These are phyloP conservation scores for Tachypleus tridentatus DNA, from an alignment of 1,140 invertebrate genomes.

Conservation along the genomic window DNA sequence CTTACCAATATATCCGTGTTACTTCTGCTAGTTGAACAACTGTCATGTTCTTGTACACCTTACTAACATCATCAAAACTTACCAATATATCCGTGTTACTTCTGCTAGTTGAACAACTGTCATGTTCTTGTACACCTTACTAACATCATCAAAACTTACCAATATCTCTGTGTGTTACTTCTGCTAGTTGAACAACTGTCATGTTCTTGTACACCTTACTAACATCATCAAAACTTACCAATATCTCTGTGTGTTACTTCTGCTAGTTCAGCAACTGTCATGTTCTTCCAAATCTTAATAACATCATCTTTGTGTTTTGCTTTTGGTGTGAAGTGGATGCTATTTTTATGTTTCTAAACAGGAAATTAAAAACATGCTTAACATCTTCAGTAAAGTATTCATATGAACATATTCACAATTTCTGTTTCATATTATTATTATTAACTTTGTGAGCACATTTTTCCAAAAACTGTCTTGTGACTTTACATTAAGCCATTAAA, in stretches of 20 bases:
- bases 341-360: constrained; percentile 38
- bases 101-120: no score
- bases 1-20: no score
- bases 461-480: no score
- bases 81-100: no score
- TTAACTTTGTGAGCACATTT: no score
- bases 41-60: no score
- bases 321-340: constrained; percentile 41
- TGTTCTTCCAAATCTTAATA: constrained; percentile 58
- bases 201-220: neutral
- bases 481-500: no score
- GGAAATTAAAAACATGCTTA: constrained; percentile 8
- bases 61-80: no score
- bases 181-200: neutral
- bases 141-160: no score
- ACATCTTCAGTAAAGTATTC: neutral
- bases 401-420: neutral
- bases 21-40: no score
- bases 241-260: constrained; percentile 42
- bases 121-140: no score
- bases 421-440: no score
- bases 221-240: constrained; percentile 28
- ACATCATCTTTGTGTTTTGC: constrained; percentile 31
- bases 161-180: neutral
- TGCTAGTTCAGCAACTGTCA: constrained; percentile 60